Conservation (phyloP, 2,797 vertebrate species). For the Petrocephalus sullivani region DNA sequence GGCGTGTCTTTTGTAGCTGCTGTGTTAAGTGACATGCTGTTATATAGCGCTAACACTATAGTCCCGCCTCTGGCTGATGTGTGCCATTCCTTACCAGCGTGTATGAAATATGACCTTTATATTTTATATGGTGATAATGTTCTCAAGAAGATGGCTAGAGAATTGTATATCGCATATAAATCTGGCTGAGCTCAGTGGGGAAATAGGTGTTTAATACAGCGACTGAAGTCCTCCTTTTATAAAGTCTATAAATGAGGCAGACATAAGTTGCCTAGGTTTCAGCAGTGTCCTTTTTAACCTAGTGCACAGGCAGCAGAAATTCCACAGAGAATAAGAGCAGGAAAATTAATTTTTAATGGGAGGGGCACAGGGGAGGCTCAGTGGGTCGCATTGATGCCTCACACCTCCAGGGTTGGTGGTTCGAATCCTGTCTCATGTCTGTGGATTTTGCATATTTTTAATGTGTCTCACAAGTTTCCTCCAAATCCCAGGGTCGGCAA, state of each 20-base stretch:
- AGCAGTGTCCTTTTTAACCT: constrained; percentile 24
- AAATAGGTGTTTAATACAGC: constrained; percentile 25
- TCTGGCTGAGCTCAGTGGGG: constrained; percentile 33
- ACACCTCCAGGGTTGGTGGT: not conserved
- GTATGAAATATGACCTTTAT: constrained; percentile 37
- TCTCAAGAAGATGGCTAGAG: constrained; percentile 3
- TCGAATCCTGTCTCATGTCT: not conserved
- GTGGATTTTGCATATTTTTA: not conserved
- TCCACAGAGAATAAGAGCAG: not conserved
- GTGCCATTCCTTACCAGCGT: constrained; percentile 63
- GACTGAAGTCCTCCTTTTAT: constrained; percentile 23
- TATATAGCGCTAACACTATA: constrained; percentile 45
- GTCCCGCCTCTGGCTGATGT: constrained; percentile 55
- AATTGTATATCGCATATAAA: constrained; percentile 31
- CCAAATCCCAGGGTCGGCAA: not conserved
- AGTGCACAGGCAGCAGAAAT: constrained; percentile 30
- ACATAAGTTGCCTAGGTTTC: constrained; percentile 38
- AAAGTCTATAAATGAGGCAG: constrained; percentile 41
- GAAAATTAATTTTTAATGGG: not conserved
- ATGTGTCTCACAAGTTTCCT: not conserved
- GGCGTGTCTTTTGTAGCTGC: constrained; percentile 16
- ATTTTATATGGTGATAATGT: constrained; percentile 49
- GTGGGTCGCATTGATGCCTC: not conserved
- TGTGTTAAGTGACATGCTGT: constrained; percentile 33
- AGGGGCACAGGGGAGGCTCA: not conserved